Evolutionary conservation across 1,140 invertebrate genomes (phyloP), one percentile per base, ranked within the genome.

Genomic region (Ctenoplectra terminalis): DNA sequence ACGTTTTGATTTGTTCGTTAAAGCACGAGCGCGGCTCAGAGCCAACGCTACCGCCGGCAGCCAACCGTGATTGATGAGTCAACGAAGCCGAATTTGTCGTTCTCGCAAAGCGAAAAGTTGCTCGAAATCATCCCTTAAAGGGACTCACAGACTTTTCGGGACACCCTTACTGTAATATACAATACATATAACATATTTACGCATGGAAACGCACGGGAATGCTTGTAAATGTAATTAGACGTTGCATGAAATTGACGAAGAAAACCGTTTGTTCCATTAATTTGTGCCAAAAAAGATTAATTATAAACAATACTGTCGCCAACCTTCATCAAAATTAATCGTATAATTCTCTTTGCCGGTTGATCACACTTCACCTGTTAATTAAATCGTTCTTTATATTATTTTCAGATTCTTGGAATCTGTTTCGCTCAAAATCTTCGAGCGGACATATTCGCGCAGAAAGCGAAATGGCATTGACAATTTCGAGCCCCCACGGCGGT

Each of bases 381-480:
- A 69, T 54, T 31, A 15, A 31, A 13, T 17, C 29, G n/a, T n/a
- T n/a, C n/a, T n/a, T n/a, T n/a, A 17, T 54, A 5, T 69, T 69
- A 26, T 69, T 93, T 95, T 82, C 94, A 99, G 98, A 99, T 99
- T 89, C 94, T 99, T 76, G 98, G 98, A 17, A 99, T 99, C 86
- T 99, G 98, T 92, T 99, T 99, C 95, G 98, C 98, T 64, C 98
- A 99, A 93, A 99, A 99, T 93, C 94, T 99, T 31, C 96, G 98
- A 74, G 98, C 97, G 69, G 99, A 99, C 93, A 99, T 99, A 87
- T 98, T 98, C 94, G 98, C 98, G 52, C 99, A 99, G 94, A 98
- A 98, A 92, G 97, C 98, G 46, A 99, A 99, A 94, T 99, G 99
- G 98, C 96, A 97, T 95, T 97, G 96, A 96, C 96, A 96, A 94